Evolutionary conservation across 2,888 invertebrate species (phyloP), one percentile per base, ranked within the genome.

Genomic region (Ellobium chinense): DNA sequence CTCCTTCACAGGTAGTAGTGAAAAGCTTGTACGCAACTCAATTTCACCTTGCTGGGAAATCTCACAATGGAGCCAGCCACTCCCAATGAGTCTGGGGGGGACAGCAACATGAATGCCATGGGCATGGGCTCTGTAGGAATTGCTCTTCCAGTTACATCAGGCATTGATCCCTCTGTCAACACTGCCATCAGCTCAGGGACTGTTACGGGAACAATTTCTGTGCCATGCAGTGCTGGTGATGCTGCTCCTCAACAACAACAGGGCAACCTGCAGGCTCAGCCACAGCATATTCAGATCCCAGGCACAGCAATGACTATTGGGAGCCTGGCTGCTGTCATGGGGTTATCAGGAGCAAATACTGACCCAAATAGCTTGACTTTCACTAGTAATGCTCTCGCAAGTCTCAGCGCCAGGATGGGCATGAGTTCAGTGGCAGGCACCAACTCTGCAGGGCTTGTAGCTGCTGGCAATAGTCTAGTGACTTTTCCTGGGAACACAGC

Each of bases 261-360:
- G 14, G 29, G 36, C n/a, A 72, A 60, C 18, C 56, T 78, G 18
- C 68, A 68, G 54, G 54, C 70, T 24, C 80, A 80, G 31, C 75
- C 75, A 2, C 80, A 80, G 21, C 80, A 80, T n/a, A 75, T 80
- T 69, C 80, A 80, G 36, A 75, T 80, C n/a, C 80, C 80, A 18
- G 80, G 80, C 24, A 54, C 69, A 7, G 58, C 80, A 24, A 80
- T 80, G 80, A 75, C 80, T 1, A 46, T 80, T 12, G 80, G 80
- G 21, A 80, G 75, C 31, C 24, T 80, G 37, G 80, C 80, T n/a
- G 75, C 75, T 0, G 80, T 75, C 54, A 80, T 80, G 80, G 80
- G 80, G 2, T 21, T 80, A 1, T 75, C 80, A 29, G 75, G 80
- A n/a, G 60, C 75, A 3, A 75, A 75, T 63, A 36, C 80, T 9